Conservation (phyloP, 1,140 invertebrate species). For the Leptonema lineaticorne region DNA sequence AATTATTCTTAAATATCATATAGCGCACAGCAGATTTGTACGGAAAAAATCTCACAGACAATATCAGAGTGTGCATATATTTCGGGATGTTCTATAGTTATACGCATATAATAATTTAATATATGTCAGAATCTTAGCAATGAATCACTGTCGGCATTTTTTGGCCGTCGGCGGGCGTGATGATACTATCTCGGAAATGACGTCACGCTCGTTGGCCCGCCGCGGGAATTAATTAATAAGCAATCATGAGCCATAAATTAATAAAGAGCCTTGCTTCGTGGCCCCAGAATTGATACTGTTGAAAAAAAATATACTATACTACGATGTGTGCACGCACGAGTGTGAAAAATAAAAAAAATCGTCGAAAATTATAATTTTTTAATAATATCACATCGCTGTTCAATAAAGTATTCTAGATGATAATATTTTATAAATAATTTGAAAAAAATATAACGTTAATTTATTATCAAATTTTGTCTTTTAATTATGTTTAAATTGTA, state of each 20-base stretch:
- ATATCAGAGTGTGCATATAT: too few relatives aligned
- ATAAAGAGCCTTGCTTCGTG: slow-evolving; percentile 8
- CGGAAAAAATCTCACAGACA: too few relatives aligned
- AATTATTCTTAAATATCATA: too few relatives aligned
- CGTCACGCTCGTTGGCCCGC: slow-evolving; percentile 6
- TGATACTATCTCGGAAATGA: slow-evolving; percentile 22
- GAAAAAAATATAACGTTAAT: background rate
- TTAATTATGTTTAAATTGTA: too few relatives aligned
- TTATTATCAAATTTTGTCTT: too few relatives aligned
- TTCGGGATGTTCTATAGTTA: too few relatives aligned
- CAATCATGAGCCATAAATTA: slow-evolving; percentile 32
- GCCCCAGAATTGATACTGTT: too few relatives aligned
- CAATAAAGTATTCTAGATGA: background rate
- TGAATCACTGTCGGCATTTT: background rate
- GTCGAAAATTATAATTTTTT: background rate
- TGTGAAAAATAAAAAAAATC: background rate
- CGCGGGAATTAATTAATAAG: slow-evolving; percentile 27
- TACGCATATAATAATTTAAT: too few relatives aligned
- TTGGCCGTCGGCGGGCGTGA: slow-evolving; percentile 1
- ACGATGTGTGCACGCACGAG: background rate
- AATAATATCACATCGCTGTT: background rate
- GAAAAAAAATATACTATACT: too few relatives aligned
- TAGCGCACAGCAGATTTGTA: too few relatives aligned
- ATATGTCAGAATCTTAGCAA: background rate
- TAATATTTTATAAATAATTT: background rate